These are phyloP conservation scores for Enteromius paludinosus DNA, from an alignment of 2,797 vertebrate species.

Conservation along the genomic window DNA sequence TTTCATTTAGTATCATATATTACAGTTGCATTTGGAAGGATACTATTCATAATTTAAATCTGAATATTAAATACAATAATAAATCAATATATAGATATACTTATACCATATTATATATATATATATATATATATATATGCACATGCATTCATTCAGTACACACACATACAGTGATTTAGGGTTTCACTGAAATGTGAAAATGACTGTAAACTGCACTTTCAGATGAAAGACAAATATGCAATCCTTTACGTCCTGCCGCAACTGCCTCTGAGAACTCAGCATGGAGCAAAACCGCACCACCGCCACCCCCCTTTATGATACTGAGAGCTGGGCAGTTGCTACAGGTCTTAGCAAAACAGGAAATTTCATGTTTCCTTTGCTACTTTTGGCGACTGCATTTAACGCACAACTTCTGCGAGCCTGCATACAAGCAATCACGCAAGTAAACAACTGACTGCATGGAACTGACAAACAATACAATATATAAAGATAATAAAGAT, in stretches of 20 bases:
- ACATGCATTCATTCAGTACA: not conserved
- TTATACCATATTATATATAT: not conserved
- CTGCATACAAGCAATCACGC: slow-evolving; percentile 48
- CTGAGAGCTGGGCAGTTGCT: slow-evolving; percentile 80
- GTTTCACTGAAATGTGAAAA: not conserved
- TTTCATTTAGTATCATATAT: not conserved
- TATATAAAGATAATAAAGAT: not conserved
- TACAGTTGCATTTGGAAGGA: not conserved
- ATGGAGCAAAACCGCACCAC: slow-evolving; percentile 72
- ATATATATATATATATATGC: too few relatives aligned
- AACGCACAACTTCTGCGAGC: slow-evolving; percentile 76
- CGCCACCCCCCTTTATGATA: slow-evolving; percentile 70
- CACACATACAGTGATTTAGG: not conserved
- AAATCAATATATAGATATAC: not conserved
- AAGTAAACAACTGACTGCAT: not conserved
- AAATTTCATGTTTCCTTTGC: slow-evolving; percentile 86
- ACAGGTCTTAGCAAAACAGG: slow-evolving; percentile 84
- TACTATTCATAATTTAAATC: not conserved
- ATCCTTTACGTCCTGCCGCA: slow-evolving; percentile 35
- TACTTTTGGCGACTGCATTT: slow-evolving; percentile 78
- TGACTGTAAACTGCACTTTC: not conserved
- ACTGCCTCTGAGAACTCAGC: slow-evolving; percentile 57
- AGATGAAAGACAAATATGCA: not conserved
- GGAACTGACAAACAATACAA: not conserved
- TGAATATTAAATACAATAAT: not conserved